Conservation (phyloP, 2,113 vertebrate species). For the Herpailurus yagouaroundi region DNA sequence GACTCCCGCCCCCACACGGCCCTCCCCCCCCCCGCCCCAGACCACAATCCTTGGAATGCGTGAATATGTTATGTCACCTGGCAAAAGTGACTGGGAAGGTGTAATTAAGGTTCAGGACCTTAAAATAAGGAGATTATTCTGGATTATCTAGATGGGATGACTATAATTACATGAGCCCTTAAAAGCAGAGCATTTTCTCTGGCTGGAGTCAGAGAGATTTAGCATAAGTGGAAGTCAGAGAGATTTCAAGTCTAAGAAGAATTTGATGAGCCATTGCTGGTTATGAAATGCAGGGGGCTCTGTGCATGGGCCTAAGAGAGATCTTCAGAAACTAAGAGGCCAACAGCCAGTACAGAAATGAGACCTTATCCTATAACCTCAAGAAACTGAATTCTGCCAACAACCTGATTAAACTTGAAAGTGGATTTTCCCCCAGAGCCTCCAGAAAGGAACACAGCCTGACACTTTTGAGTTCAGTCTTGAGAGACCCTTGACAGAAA, state of each 20-base stretch:
- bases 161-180: background rate
- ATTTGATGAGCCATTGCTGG: background rate
- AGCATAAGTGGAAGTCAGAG: background rate
- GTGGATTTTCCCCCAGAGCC: background rate
- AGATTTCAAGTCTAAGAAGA: background rate
- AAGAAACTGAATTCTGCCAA: background rate
- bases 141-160: background rate
- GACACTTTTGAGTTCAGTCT: background rate
- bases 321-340: background rate
- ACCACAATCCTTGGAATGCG: background rate
- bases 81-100: background rate
- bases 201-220: background rate
- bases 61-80: background rate
- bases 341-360: background rate
- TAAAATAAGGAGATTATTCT: background rate
- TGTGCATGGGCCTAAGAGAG: background rate
- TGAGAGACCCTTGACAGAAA: background rate
- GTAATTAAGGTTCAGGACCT: background rate
- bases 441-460: background rate
- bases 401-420: background rate
- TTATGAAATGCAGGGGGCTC: background rate
- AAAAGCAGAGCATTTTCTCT: background rate
- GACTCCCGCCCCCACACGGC: rapidly evolving
- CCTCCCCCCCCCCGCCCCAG: background rate
- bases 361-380: background rate